These are phyloP conservation scores for Drosophila kanekoi DNA, from an alignment of 2,888 invertebrate genomes.

Conservation along the genomic window DNA sequence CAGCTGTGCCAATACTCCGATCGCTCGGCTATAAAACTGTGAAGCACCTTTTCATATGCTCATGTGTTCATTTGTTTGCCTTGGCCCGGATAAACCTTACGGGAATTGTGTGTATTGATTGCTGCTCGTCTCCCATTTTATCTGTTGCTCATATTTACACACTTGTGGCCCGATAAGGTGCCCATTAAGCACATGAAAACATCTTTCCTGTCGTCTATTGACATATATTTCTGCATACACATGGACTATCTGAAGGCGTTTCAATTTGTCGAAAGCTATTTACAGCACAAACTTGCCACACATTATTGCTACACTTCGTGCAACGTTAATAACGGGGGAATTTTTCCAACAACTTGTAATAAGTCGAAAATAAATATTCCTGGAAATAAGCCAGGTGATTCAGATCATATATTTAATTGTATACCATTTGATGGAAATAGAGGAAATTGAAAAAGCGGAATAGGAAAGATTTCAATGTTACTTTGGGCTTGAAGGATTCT, in stretches of 20 bases:
- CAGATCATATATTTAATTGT: not conserved
- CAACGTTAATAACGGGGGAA: conserved; percentile 3
- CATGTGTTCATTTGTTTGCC: conserved; percentile 35
- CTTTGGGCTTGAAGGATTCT: too few species aligned
- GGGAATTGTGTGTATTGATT: conserved; percentile 44
- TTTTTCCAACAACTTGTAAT: conserved; percentile 2
- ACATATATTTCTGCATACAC: conserved; percentile 11
- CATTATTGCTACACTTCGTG: conserved; percentile 12
- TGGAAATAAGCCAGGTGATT: not conserved
- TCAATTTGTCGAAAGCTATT: conserved; percentile 7
- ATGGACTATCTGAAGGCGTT: conserved; percentile 11
- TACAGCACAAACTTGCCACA: conserved; percentile 19
- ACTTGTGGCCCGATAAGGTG: conserved; percentile 55
- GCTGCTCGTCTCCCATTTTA: conserved; percentile 35
- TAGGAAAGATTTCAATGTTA: too few species aligned
- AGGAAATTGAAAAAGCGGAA: too few species aligned
- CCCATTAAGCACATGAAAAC: conserved; percentile 6
- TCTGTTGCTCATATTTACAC: conserved; percentile 44
- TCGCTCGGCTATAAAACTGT: conserved; percentile 28
- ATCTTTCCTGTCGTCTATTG: conserved; percentile 31
- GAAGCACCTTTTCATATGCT: conserved; percentile 56
- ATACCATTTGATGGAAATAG: too few species aligned
- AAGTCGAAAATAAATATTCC: not conserved
- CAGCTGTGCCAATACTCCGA: conserved; percentile 73
- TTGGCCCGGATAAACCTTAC: conserved; percentile 44